Evolutionary conservation across 2,113 vertebrate genomes (phyloP).

Genomic region (Alexandromys fortis): DNA sequence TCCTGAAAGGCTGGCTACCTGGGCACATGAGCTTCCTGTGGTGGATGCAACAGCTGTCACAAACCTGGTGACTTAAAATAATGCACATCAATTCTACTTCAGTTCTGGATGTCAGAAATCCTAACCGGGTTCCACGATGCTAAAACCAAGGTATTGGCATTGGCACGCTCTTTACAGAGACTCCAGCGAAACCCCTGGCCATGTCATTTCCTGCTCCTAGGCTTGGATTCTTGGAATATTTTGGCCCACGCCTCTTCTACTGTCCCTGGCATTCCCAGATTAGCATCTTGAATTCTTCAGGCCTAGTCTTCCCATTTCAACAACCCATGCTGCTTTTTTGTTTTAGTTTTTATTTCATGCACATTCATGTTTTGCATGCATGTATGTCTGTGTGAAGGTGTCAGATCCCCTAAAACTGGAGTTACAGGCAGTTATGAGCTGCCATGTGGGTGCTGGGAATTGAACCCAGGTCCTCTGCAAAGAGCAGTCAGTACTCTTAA

Average conservation of each 20-base stretch:
- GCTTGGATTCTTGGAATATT: neutral
- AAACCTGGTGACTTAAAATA: neutral
- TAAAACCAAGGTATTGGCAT: neutral
- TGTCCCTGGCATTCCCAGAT: neutral
- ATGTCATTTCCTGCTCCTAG: neutral
- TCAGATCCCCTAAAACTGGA: neutral
- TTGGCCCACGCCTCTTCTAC: neutral
- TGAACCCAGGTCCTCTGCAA: neutral
- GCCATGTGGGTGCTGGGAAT: neutral
- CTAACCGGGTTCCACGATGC: neutral
- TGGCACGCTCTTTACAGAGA: neutral
- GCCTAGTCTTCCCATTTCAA: neutral
- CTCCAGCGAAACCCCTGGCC: no score
- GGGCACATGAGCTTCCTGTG: neutral
- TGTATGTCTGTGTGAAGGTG: neutral
- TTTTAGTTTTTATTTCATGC: neutral
- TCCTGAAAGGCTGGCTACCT: neutral
- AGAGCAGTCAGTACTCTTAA: neutral
- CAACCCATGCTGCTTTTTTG: neutral
- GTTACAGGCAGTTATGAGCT: neutral
- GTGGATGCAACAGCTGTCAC: neutral
- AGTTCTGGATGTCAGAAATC: neutral
- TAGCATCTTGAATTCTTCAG: neutral
- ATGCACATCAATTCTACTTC: neutral
- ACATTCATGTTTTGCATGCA: neutral